Base-by-base conservation (phyloP, 1,140 invertebrate species). In the Drosophila baimaii region DNA sequence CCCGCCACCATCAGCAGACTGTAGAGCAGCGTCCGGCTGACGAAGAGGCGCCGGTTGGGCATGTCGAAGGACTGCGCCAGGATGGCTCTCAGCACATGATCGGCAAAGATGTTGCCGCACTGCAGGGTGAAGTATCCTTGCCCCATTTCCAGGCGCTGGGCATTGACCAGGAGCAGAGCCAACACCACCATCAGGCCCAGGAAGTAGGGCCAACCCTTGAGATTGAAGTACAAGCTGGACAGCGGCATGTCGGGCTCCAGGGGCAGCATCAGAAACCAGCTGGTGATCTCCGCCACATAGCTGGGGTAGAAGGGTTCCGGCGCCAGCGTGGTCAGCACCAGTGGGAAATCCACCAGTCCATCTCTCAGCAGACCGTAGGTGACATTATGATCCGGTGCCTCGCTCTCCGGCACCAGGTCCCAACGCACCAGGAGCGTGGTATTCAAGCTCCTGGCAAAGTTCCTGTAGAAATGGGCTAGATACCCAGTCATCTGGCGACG, bases 201-300 rank as follows among this genome's bases (percentile, higher is more conserved):
- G 9, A 51, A 52, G 35, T 66, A 73, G 5, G 17, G 29, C 41
- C 51, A 51, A 13, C 35, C 31, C 27, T 47, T 47, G 1, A 66
- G 37, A 23, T 25, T 12, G 13, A 62, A 62, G 17, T 51, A 73
- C 2, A 73, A 29, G n/a, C 31, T 70, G 13, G 25, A 65, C 3
- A n/a, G 37, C 12, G 13, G 29, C 51, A 69, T 52, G 7, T n/a
- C 41, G 2, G 69, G 61, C 13, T 86, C 81, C 10, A 63, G 3
- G 2, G 81, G 81, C 17, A 85, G 25, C 54, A 85, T 77, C 2
- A 83, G 23, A 13, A 79, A 64, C 57, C 81, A 85, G 15, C 62
- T 69, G 9, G 62, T 61, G 6, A 62, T 58, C 23, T 85, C 79
- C n/a, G 75, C 10, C 5, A 82, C 25, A 47, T 66, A 27, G 17